Evolutionary conservation across 2,113 vertebrate species (phyloP).

Genomic region (Lanius ludovicianus): DNA sequence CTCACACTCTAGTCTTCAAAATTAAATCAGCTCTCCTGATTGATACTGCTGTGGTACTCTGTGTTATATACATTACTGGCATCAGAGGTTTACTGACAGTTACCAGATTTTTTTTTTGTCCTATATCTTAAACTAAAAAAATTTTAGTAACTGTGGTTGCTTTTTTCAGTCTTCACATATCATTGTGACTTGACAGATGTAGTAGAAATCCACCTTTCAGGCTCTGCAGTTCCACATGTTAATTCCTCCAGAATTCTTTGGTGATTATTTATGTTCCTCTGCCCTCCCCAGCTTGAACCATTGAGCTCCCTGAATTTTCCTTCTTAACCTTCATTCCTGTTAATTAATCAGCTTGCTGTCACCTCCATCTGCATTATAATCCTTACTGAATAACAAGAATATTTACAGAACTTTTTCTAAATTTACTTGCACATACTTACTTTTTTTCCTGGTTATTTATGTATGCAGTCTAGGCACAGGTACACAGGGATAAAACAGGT

Average conservation of each 20-base stretch:
- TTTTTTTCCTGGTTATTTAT: neutral
- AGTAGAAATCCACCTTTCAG: neutral
- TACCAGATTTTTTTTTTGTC: neutral
- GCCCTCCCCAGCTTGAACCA: neutral
- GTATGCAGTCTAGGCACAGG: neutral
- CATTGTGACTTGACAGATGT: neutral
- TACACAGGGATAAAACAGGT: neutral
- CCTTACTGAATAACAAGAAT: neutral
- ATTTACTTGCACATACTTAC: neutral
- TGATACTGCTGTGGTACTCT: neutral
- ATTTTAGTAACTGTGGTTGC: neutral
- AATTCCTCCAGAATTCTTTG: conserved; percentile 5
- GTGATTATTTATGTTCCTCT: conserved; percentile 42
- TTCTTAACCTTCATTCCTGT: conserved; percentile 29
- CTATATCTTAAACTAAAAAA: neutral
- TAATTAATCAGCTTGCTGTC: conserved; percentile 40
- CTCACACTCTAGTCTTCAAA: neutral
- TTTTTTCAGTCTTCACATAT: neutral
- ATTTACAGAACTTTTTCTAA: neutral
- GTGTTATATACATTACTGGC: neutral
- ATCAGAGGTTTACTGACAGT: neutral
- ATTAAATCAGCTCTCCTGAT: neutral
- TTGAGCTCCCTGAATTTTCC: conserved; percentile 32
- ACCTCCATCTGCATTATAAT: neutral
- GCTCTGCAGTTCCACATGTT: neutral